Evolutionary conservation across 1,140 invertebrate genomes (phyloP), one percentile per base, ranked within the genome.

Genomic region (silkworm (Bombyx mori)): DNA sequence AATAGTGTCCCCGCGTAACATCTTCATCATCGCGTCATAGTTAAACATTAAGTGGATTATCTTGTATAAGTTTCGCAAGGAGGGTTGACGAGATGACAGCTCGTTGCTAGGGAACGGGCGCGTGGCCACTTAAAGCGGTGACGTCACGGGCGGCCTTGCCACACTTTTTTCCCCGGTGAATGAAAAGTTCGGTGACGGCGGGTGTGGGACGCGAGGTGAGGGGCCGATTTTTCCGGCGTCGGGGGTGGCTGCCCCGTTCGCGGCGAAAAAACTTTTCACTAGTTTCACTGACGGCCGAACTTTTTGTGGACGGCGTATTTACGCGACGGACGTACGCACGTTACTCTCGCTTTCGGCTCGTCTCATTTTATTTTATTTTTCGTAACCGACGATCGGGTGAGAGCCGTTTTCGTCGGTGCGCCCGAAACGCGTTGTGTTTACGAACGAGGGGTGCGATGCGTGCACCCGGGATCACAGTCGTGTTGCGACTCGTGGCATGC

Each of bases 101-200:
- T 62, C 83, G 88, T 90, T 89, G 89, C 89, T 88, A 87, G 88
- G 88, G 79, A 89, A 83, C 82, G 78, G 54, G 67, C 76, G 79
- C 77, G 81, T 82, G 75, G 75, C 79, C 85, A 87, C 81, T 88
- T 88, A 86, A 89, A 86, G 79, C 81, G 78, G 80, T 89, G 88
- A 90, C 89, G 89, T 90, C 89, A 90, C 82, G 64, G 78, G 67
- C 75, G 79, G 86, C 86, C 87, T 88, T 88, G 87, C 87, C 87
- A 88, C 87, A 88, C 86, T 88, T 90, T 90, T 89, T 90, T 90
- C 87, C 82, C 77, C 81, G 70, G 81, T 90, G 89, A 90, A 90
- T 90, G 89, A 89, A 90, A 90, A 88, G 81, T 90, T 90, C 89
- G 85, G 75, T 70, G 73, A 68, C 68, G 71, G 69, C 66, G 75